A percentile compares a stretch with the other conserved stretches of the same genome.
Conservation (phyloP, 2,113 vertebrate genomes). For the Cyanocitta stelleri region DNA sequence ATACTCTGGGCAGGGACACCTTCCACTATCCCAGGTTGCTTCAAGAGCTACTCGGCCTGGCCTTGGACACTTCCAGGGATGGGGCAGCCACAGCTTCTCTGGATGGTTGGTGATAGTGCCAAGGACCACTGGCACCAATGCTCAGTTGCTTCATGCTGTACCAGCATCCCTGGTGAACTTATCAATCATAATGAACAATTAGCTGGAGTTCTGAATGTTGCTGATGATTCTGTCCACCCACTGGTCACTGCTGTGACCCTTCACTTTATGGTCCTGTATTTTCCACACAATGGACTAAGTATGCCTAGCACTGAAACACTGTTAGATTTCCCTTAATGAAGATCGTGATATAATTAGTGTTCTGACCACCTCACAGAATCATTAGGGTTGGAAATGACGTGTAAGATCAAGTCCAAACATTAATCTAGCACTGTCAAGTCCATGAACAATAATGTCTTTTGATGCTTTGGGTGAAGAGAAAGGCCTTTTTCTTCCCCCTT, state of each 20-base stretch:
- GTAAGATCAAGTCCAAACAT: not conserved
- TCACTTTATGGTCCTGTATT: not conserved
- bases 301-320: not conserved
- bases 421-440: not conserved
- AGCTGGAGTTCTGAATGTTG: not conserved
- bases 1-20: not conserved
- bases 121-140: not conserved
- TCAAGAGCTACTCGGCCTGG: fast-evolving
- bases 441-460: too few species aligned
- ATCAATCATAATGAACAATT: not conserved
- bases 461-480: not conserved
- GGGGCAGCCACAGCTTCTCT: not conserved
- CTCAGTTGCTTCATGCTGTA: not conserved
- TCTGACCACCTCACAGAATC: not conserved
- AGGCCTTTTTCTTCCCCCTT: not conserved
- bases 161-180: not conserved
- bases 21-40: not conserved
- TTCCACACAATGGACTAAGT: not conserved
- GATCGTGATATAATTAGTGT: not conserved
- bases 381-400: not conserved
- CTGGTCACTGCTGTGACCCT: not conserved
- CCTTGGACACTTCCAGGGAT: not conserved
- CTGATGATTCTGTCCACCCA: not conserved
- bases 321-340: not conserved
- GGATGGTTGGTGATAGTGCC: not conserved